These are phyloP conservation scores for Sebastes flavidus DNA, from an alignment of 2,797 vertebrate species.

Conservation along the genomic window DNA sequence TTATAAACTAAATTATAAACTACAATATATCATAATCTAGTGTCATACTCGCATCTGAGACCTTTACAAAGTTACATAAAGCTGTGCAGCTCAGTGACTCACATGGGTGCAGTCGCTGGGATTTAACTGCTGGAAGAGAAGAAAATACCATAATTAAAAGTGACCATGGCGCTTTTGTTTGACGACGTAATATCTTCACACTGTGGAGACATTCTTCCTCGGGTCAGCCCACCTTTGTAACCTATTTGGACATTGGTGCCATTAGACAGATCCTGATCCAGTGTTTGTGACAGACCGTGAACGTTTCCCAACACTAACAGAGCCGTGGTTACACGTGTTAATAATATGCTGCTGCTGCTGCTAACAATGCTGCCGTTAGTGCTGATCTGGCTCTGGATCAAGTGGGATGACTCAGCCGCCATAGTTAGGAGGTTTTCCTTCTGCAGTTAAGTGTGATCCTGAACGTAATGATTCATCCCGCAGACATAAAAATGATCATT, in stretches of 20 bases:
- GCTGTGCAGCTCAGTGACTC: background rate
- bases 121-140: background rate
- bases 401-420: background rate
- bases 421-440: background rate
- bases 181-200: background rate
- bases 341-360: constrained; percentile 13
- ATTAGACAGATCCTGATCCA: constrained; percentile 16
- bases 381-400: constrained; percentile 1
- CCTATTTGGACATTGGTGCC: background rate
- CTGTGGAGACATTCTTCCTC: background rate
- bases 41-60: background rate
- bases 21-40: background rate
- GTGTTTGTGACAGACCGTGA: background rate
- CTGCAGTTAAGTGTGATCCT: background rate
- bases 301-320: constrained; percentile 7
- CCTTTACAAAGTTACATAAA: background rate
- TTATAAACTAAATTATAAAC: background rate
- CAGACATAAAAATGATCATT: background rate
- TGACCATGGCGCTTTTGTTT: background rate
- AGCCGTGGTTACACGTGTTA: background rate
- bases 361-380: background rate
- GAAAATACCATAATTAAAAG: background rate
- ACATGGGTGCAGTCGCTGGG: background rate
- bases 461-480: background rate
- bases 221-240: background rate